Conservation (phyloP, 1,140 invertebrate species). For the Sinonovacula constricta region DNA sequence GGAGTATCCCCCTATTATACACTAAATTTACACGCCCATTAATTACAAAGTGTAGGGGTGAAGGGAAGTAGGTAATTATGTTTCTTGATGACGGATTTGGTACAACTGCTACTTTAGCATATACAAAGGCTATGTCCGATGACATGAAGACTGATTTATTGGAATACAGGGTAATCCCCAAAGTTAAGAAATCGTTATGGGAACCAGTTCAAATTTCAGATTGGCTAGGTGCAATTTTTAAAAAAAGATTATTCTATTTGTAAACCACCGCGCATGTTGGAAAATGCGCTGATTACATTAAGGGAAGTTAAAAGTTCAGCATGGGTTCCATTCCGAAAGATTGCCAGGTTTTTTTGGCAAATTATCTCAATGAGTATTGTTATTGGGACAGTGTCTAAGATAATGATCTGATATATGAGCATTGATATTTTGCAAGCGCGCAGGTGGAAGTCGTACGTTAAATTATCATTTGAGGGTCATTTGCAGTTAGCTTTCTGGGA, state of each 20-base stretch:
- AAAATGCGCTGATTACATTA: no score
- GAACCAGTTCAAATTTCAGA: no score
- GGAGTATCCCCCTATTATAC: no score
- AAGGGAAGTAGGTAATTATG: constrained; percentile 46
- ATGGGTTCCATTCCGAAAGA: neutral
- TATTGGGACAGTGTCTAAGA: constrained; percentile 11
- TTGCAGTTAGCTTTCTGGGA: constrained; percentile 17
- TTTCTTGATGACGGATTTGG: constrained; percentile 35
- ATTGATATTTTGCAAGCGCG: no score
- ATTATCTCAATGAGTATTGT: constrained; percentile 42
- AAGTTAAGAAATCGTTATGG: constrained; percentile 21
- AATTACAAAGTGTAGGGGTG: constrained; percentile 35
- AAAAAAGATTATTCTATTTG: neutral
- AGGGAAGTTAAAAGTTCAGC: neutral
- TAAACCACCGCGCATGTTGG: no score
- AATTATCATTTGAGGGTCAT: constrained; percentile 5
- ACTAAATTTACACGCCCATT: no score
- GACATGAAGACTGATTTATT: constrained; percentile 14
- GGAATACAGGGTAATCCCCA: constrained; percentile 7
- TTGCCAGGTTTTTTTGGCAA: constrained; percentile 40
- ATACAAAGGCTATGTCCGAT: neutral
- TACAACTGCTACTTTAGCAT: neutral
- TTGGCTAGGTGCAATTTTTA: constrained; percentile 2
- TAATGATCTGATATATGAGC: constrained; percentile 36
- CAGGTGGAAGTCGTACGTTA: constrained; percentile 11